Base-by-base conservation (phyloP, 2,797 vertebrate species). In the Synanceia verrucosa region DNA sequence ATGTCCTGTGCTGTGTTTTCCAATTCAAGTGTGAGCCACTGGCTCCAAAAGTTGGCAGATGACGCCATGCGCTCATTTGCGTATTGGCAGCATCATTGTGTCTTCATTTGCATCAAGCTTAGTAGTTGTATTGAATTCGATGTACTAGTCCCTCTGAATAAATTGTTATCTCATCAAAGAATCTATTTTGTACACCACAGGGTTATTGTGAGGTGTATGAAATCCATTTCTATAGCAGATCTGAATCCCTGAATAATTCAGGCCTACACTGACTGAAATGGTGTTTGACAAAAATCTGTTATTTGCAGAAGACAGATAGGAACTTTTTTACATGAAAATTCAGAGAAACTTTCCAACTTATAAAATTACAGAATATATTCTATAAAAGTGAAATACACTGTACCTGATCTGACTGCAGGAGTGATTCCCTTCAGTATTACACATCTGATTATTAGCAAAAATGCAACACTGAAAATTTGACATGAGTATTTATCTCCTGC, bases 191-290 rank as follows among this genome's bases (percentile, higher is more conserved):
- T 34, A 26, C 68, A 78, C 50, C 67, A 62, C 63, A 65, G 78
- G 64, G 19, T 47, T 51, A 55, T 53, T 74, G 67, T 59, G 12
- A 62, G 59, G 56, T 26, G 58, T 23, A 68, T 61, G 62, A 79
- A 65, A 73, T 44, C 16, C 50, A 65, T 76, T 79, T 46, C 64
- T 79, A 70, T 65, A 74, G 69, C 56, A 82, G 46, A 55, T 55
- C 19, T 26, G 31, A 55, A 34, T 23, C 9, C 37, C 12, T 72
- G 79, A 75, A 78, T 72, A 66, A 75, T 63, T 24, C 14, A 69
- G 62, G 14, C 8, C 31, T 33, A 11, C 36, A 23, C 21, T 18
- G 52, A 26, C 26, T 61, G 69, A 21, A 58, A 46, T 16, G 47
- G 11, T 31, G 34, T 52, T 33, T 46, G 36, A 39, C 43, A 9